Evolutionary conservation across 1,140 invertebrate genomes (phyloP).

Genomic region (Drosophila ficusphila): DNA sequence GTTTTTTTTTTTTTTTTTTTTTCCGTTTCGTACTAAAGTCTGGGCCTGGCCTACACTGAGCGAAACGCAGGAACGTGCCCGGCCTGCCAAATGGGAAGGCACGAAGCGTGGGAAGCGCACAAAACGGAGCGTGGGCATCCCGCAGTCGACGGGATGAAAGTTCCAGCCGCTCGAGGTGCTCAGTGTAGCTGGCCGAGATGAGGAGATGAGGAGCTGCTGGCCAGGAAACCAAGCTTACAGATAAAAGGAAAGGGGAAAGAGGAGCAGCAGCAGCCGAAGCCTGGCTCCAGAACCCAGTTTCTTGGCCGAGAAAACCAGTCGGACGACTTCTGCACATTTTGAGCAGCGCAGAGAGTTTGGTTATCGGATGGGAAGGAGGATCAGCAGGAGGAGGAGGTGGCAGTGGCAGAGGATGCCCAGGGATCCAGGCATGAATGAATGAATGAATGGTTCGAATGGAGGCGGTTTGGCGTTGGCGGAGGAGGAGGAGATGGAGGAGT

Average conservation of each 20-base stretch:
- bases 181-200: neutral
- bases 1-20: no score
- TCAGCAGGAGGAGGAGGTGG: neutral
- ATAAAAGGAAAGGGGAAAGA: constrained; percentile 21
- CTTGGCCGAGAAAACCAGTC: constrained; percentile 64
- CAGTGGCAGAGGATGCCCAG: no score
- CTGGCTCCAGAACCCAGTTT: constrained; percentile 36
- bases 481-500: constrained; percentile 2
- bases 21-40: constrained; percentile 21
- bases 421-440: constrained; percentile 72
- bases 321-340: constrained; percentile 79
- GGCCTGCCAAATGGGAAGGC: constrained; percentile 63
- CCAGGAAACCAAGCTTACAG: constrained; percentile 42
- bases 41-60: constrained; percentile 59
- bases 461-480: constrained; percentile 15
- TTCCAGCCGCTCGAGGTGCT: neutral
- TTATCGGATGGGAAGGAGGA: neutral
- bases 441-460: constrained; percentile 56
- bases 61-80: constrained; percentile 61
- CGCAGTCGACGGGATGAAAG: constrained; percentile 16
- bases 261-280: constrained; percentile 12
- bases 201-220: no score
- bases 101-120: constrained; percentile 61
- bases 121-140: constrained; percentile 46
- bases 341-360: constrained; percentile 57